Evolutionary conservation across 2,113 vertebrate genomes (phyloP).

Genomic region (Sylvilagus bachmani): DNA sequence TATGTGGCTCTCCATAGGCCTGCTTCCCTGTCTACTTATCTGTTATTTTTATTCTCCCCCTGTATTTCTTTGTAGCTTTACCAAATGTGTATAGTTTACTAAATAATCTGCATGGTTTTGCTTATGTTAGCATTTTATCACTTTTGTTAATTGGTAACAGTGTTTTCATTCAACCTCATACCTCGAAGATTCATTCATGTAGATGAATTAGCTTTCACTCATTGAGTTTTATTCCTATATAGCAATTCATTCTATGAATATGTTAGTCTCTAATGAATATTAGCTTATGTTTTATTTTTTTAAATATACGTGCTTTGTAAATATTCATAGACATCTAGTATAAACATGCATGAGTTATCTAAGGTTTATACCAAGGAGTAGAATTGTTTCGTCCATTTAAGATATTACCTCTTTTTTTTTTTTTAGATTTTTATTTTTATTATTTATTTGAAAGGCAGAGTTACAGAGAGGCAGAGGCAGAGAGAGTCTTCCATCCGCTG

Average conservation of each 20-base stretch:
- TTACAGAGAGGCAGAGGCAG: too few relatives aligned
- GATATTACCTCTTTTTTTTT: neutral
- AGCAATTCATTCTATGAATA: neutral
- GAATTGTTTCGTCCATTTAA: slow-evolving; percentile 37
- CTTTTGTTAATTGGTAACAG: neutral
- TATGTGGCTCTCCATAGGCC: neutral
- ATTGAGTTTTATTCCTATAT: slow-evolving; percentile 10
- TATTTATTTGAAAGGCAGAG: too few relatives aligned
- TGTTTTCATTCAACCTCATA: neutral
- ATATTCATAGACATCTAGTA: neutral
- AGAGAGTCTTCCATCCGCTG: too few relatives aligned
- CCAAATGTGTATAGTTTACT: neutral
- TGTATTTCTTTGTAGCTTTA: slow-evolving; percentile 44
- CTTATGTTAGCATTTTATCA: neutral
- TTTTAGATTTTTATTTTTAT: neutral
- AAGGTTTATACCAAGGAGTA: neutral
- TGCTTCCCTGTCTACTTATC: neutral
- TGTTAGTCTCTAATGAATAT: neutral
- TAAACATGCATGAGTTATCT: neutral
- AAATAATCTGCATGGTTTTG: slow-evolving; percentile 19
- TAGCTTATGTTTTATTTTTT: slow-evolving; percentile 50
- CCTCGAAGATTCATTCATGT: slow-evolving; percentile 4
- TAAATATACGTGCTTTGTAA: neutral
- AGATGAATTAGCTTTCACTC: neutral
- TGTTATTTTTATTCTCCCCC: slow-evolving; percentile 19